Conservation (phyloP, 2,113 vertebrate genomes). For the Vulpes vulpes region DNA sequence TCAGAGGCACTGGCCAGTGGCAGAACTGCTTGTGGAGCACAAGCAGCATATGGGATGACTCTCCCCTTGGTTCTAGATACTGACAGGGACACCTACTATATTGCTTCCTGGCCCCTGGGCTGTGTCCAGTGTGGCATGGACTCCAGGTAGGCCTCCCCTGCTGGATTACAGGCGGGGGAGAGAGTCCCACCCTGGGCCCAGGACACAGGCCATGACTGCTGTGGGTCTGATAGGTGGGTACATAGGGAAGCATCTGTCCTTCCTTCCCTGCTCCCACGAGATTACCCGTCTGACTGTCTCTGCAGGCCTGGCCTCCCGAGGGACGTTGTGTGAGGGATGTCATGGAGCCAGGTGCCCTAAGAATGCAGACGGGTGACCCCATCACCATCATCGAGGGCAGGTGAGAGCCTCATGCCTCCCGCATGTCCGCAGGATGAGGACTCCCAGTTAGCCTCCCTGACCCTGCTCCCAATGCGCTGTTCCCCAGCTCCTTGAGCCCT, state of each 20-base stretch:
- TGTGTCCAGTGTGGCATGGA: neutral
- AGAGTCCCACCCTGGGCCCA: neutral
- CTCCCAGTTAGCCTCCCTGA: neutral
- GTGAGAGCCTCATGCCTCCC: slow-evolving; percentile 65
- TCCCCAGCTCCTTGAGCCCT: neutral
- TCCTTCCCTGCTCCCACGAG: neutral
- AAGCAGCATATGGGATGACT: neutral
- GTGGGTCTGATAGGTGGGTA: neutral
- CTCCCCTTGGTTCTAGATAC: neutral
- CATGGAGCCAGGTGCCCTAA: slow-evolving; percentile 89
- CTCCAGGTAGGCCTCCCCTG: neutral
- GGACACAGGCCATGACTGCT: neutral
- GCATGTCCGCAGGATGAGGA: neutral
- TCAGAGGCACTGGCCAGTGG: neutral
- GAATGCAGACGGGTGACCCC: slow-evolving; percentile 87
- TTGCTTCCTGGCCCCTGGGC: neutral
- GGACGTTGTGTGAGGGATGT: slow-evolving; percentile 88
- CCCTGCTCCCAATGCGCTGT: neutral
- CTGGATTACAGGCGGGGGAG: neutral
- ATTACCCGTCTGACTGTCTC: slow-evolving; percentile 16
- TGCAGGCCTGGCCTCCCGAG: slow-evolving; percentile 90
- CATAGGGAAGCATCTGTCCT: neutral
- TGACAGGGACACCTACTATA: neutral
- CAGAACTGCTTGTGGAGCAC: neutral
- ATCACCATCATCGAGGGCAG: slow-evolving; percentile 91